Conservation (phyloP, 2,888 invertebrate genomes). For the Megastigmus dorsalis region DNA sequence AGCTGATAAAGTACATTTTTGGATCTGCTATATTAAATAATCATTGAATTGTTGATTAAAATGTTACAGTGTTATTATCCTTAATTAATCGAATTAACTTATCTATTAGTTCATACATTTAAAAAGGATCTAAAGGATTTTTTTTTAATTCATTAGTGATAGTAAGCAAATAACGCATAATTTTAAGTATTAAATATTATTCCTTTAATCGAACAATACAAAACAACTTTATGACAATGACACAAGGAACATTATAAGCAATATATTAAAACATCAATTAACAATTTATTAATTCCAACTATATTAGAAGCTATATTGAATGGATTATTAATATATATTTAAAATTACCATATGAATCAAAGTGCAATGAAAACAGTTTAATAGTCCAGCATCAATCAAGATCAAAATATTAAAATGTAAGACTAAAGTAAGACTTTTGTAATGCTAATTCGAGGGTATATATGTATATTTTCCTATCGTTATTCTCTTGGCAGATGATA, state of each 20-base stretch:
- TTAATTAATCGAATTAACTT: too few relatives aligned
- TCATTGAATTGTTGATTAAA: too few relatives aligned
- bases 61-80: too few relatives aligned
- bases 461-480: conserved; percentile 1
- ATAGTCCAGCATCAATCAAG: conserved; percentile 44
- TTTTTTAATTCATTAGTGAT: too few relatives aligned
- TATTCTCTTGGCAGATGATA: conserved; percentile 27
- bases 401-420: conserved; percentile 25
- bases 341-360: conserved; percentile 43
- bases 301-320: conserved; percentile 11
- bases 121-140: too few relatives aligned
- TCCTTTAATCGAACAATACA: not conserved
- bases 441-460: conserved; percentile 1
- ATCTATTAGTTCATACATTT: too few relatives aligned
- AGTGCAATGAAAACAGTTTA: conserved; percentile 24
- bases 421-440: conserved; percentile 21
- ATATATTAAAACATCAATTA: conserved; percentile 2
- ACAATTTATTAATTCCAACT: conserved; percentile 1
- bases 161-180: too few relatives aligned
- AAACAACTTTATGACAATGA: not conserved
- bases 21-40: too few relatives aligned
- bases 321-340: conserved; percentile 28
- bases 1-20: too few relatives aligned
- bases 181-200: too few relatives aligned
- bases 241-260: conserved; percentile 16